Evolutionary conservation across 2,888 invertebrate species (phyloP).

Genomic region (Eupithecia subfuscata): DNA sequence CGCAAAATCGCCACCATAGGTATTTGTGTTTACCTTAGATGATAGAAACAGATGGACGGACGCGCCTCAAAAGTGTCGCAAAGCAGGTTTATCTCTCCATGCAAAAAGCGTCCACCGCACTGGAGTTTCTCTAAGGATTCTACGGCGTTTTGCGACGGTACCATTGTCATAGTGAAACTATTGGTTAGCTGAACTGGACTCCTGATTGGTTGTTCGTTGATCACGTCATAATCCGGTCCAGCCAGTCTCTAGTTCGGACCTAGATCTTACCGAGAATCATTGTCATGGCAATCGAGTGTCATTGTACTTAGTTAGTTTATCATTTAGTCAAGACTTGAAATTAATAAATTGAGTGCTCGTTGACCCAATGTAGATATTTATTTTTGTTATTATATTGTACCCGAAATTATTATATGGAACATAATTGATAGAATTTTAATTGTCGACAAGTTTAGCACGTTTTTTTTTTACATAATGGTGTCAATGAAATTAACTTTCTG

Average conservation of each 20-base stretch:
- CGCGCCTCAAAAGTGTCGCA: not conserved
- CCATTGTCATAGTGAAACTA: not conserved
- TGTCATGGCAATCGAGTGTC: slow-evolving; percentile 57
- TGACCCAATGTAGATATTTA: slow-evolving; percentile 83
- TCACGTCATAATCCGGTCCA: not conserved
- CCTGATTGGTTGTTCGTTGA: slow-evolving; percentile 34
- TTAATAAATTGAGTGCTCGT: slow-evolving; percentile 77
- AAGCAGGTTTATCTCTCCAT: not conserved
- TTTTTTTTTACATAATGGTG: not conserved
- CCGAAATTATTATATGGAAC: slow-evolving; percentile 77
- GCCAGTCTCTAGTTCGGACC: not conserved
- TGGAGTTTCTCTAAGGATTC: slow-evolving; percentile 1
- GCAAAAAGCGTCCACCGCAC: not conserved
- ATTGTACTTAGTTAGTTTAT: slow-evolving; percentile 80
- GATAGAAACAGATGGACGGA: not conserved
- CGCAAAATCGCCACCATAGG: not conserved
- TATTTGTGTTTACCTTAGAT: not conserved
- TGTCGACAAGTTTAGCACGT: slow-evolving; percentile 24
- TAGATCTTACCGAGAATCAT: slow-evolving; percentile 27
- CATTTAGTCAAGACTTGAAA: slow-evolving; percentile 76
- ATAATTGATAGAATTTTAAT: slow-evolving; percentile 63
- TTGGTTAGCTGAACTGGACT: not conserved
- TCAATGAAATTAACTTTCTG: slow-evolving; percentile 58
- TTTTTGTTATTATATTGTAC: slow-evolving; percentile 82
- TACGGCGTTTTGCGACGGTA: not conserved